A percentile compares a stretch with the other conserved stretches of the same genome.
Conservation (phyloP, 2,888 invertebrate genomes). For the Ennomos quercinarius region DNA sequence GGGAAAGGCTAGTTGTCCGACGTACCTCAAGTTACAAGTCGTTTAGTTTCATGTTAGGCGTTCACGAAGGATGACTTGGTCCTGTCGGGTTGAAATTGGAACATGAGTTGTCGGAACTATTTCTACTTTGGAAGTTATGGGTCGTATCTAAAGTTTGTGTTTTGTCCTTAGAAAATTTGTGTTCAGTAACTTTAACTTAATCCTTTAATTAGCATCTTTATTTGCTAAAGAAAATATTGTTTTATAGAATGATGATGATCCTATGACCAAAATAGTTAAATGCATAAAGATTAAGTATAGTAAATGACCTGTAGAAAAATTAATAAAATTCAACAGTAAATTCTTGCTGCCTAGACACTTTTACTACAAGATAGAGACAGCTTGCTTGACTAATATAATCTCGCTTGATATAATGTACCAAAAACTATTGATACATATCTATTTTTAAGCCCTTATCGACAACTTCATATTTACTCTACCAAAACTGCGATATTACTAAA, state of each 20-base stretch:
- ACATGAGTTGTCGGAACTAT: slow-evolving; percentile 34
- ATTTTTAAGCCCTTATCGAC: no score
- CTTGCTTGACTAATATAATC: no score
- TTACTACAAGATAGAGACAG: no score
- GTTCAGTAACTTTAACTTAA: background rate
- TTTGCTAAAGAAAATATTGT: no score
- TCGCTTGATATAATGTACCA: no score
- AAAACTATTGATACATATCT: no score
- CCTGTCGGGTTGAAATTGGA: slow-evolving; percentile 67
- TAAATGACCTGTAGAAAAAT: background rate
- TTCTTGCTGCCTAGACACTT: no score
- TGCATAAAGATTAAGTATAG: background rate
- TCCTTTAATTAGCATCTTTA: no score
- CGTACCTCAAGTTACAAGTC: slow-evolving; percentile 71
- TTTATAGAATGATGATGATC: background rate
- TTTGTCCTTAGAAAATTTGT: slow-evolving; percentile 2
- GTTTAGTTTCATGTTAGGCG: slow-evolving; percentile 75
- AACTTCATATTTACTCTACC: no score
- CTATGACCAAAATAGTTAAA: no score
- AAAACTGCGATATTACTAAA: no score
- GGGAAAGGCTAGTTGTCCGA: slow-evolving; percentile 59
- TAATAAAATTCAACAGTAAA: no score
- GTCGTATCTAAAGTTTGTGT: slow-evolving; percentile 9
- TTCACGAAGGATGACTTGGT: slow-evolving; percentile 85
- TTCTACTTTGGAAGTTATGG: slow-evolving; percentile 11